These are phyloP conservation scores for Dendrocincla fuliginosa DNA, from an alignment of 2,797 vertebrate genomes.

Conservation along the genomic window DNA sequence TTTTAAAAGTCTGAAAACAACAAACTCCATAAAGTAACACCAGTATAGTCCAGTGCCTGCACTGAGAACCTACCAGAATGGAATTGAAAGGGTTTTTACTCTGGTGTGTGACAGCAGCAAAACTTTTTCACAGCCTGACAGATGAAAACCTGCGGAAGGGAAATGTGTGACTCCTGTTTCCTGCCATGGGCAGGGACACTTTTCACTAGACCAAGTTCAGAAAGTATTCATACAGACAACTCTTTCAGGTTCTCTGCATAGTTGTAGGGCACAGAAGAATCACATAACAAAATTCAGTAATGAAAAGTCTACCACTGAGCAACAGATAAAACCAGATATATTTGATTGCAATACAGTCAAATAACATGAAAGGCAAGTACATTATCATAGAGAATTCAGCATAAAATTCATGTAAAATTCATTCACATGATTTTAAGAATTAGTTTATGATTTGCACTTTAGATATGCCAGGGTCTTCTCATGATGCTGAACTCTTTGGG, in stretches of 20 bases:
- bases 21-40: slow-evolving; percentile 9
- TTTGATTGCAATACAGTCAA: not conserved
- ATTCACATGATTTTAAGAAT: not conserved
- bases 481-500: not conserved
- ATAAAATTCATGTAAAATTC: not conserved
- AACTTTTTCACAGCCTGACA: not conserved
- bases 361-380: not conserved
- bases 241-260: not conserved
- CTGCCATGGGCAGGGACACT: not conserved
- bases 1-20: slow-evolving; percentile 54
- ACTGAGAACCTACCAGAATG: not conserved
- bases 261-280: not conserved
- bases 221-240: not conserved
- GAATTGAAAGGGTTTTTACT: not conserved
- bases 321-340: not conserved
- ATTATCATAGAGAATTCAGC: not conserved
- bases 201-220: not conserved
- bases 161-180: not conserved
- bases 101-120: not conserved
- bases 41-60: not conserved
- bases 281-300: not conserved
- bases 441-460: not conserved
- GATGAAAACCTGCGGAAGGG: not conserved
- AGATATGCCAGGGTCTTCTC: not conserved
- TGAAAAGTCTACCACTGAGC: not conserved